Conservation (phyloP, 2,113 vertebrate genomes). For the Irena cyanogastra region DNA sequence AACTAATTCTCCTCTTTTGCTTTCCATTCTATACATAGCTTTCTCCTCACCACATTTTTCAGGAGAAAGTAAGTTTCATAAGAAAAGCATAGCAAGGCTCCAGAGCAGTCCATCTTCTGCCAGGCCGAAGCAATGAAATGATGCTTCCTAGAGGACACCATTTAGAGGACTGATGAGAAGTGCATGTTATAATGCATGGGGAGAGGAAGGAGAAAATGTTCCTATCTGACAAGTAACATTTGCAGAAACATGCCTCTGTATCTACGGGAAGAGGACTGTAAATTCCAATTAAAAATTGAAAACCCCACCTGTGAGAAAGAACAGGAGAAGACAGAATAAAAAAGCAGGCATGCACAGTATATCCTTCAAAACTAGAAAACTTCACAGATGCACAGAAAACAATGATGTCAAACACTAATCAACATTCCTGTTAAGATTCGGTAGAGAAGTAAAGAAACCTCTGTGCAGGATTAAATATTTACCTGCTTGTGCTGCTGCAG, state of each 20-base stretch:
- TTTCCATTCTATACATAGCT: background rate
- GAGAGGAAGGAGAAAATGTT: conserved; percentile 9
- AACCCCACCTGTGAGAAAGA: background rate
- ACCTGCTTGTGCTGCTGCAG: conserved; percentile 94
- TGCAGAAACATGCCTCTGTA: background rate
- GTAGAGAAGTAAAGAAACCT: background rate
- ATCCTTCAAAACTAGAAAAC: background rate
- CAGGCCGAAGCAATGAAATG: conserved; percentile 46
- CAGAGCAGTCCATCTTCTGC: conserved; percentile 29
- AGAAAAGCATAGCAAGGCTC: background rate
- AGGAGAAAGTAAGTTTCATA: background rate
- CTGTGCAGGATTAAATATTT: background rate
- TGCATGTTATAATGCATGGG: background rate
- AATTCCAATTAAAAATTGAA: background rate
- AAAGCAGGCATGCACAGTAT: background rate
- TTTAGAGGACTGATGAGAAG: background rate
- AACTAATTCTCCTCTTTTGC: background rate
- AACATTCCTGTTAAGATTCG: background rate
- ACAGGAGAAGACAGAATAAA: background rate
- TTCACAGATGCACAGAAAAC: background rate
- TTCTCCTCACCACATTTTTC: background rate
- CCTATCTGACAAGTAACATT: background rate
- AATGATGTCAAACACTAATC: background rate
- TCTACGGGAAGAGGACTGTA: background rate
- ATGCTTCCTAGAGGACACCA: background rate